Base-by-base conservation (phyloP, 2,797 vertebrate species). In the Valencia hispanica region DNA sequence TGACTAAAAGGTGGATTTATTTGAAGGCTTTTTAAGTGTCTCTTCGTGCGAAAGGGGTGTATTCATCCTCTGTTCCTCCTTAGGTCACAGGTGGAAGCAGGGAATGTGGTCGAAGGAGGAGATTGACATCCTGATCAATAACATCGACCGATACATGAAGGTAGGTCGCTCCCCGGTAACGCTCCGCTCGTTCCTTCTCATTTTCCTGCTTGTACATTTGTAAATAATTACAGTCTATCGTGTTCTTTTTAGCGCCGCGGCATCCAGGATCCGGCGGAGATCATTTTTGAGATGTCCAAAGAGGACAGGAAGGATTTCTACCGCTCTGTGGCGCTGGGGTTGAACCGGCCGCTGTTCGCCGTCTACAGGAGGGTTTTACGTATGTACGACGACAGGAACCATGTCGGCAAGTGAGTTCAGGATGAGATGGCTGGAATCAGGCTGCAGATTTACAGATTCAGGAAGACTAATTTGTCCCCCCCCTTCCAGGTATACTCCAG, bases 51-150 rank as follows among this genome's bases (percentile, higher is more conserved):
- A n/a, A n/a, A n/a, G n/a, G n/a, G n/a, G n/a, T 4, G 45, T 57
- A 34, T 34, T 36, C 17, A 63, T 63, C 45, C 36, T 65, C 61
- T 25, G 34, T 39, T 39, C 9, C 12, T 11, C 48, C 84, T 74
- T 83, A 99, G 98, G 98, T 92, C 98, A 99, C 88, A 99, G 98
- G 85, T 99, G 98, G 98, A 99, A 99, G 79, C 98, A 99, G 91
- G 98, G 98, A 32, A 99, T 99, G 98, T 99, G 98, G 98, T 99
- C 98, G 0, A 99, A 99, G 87, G 98, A 99, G 94, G 98, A 99
- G 94, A 99, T 99, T 5, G 97, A 98, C 91, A 94, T 99, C 85
- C 95, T 99, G 88, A 99, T 99, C 96, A 98, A 91, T 89, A 99
- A 99, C 94, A 99, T 99, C 75, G 97, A 99, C 51, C 95, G 93